Evolutionary conservation across 2,797 vertebrate genomes (phyloP).

Genomic region (Schizopygopsis malacanthus): DNA sequence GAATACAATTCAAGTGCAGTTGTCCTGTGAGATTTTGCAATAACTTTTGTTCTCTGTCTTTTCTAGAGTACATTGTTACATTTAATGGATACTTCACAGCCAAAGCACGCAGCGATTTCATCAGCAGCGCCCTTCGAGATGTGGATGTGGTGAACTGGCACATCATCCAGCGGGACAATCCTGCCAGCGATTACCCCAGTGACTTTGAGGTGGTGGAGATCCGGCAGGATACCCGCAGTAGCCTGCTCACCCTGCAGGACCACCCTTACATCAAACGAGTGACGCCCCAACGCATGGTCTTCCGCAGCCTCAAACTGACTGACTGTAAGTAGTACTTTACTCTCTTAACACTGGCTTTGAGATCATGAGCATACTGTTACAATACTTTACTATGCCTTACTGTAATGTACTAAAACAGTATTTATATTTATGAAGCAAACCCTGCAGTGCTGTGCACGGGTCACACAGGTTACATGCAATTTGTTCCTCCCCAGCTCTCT

Average conservation of each 20-base stretch:
- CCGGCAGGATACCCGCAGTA: slow-evolving; percentile 82
- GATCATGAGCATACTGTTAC: not conserved
- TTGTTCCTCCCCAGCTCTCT: not conserved
- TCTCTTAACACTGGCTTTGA: not conserved
- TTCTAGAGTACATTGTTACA: slow-evolving; percentile 92
- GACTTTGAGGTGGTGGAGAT: slow-evolving; percentile 98
- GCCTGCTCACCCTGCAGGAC: slow-evolving; percentile 87
- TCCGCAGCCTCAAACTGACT: slow-evolving; percentile 89
- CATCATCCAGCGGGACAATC: slow-evolving; percentile 93
- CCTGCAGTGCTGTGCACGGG: not conserved
- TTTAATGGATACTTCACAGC: slow-evolving; percentile 98
- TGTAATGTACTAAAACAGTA: not conserved
- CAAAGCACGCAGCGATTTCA: slow-evolving; percentile 93
- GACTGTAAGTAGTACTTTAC: slow-evolving; percentile 81
- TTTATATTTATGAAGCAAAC: not conserved
- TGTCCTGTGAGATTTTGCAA: not conserved
- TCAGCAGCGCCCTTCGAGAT: slow-evolving; percentile 89
- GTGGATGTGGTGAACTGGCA: slow-evolving; percentile 87
- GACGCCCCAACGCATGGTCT: slow-evolving; percentile 93
- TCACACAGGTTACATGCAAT: not conserved
- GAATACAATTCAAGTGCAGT: not conserved
- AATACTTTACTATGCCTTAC: not conserved
- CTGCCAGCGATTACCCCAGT: slow-evolving; percentile 95
- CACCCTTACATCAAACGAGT: slow-evolving; percentile 98
- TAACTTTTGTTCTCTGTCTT: not conserved